Base-by-base conservation (phyloP, 1,140 invertebrate species). In the Physella acuta region DNA sequence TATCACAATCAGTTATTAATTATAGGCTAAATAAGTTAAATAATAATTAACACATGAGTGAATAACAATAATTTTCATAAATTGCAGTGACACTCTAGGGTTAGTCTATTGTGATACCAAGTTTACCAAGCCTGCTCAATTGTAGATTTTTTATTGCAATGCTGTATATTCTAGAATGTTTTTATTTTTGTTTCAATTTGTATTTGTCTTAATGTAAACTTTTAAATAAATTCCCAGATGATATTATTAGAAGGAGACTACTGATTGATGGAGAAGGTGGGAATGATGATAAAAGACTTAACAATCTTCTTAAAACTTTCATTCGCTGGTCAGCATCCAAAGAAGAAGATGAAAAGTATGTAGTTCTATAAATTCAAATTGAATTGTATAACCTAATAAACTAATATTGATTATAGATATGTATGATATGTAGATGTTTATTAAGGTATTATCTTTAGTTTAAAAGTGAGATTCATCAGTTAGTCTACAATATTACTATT, bases 261-360 rank as follows among this genome's bases (percentile, higher is more conserved):
- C 85, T 97, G 14, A 95, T 97, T 80, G 95, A 98, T 85, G 95
- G 95, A 33, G 95, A 98, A 89, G 95, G 95, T 31, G 94, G 93
- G 31, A 95, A 94, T 53, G 95, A 98, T 85, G 95, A 98, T 83
- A 88, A 94, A 71, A 86, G 94, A 73, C 87, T 98, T 24, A 95
- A 93, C 79, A 89, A 91, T 59, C 83, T 97, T 3, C 82, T 97
- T 24, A 96, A 94, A 86, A 91, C 90, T 17, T 92, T 97, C 72
- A 89, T 94, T 26, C 94, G 94, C 85, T 97, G 93, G 93, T 91
- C 80, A 64, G 76, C 78, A 61, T 91, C 90, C 76, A 86, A 89
- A 5, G 44, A 70, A 62, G 58, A 70, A 37, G 60, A 55, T 62
- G 58, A 70, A 20, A 63, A 55, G 68, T 63, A 53, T 53, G 60